Percentiles rank a stretch among this genome's conserved stretches.
phyloP scores from a whole-genome alignment of 2,113 vertebrate genomes.

The Cochlearius cochlearius region DNA sequence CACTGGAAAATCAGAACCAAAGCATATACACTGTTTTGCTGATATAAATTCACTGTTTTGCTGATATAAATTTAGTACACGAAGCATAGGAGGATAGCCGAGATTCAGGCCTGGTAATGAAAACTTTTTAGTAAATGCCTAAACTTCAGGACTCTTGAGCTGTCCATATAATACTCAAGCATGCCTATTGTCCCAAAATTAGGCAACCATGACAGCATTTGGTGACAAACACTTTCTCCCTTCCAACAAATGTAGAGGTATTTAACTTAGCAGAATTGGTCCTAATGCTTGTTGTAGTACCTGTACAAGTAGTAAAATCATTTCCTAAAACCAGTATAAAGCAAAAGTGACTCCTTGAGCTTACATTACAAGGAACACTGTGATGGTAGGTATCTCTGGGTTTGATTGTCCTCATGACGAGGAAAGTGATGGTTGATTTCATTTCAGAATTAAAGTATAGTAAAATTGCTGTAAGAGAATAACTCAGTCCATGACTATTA shows the following conservation, averaged over 20 bases:
- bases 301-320: neutral
- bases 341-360: neutral
- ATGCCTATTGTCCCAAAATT: neutral
- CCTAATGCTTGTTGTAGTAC: neutral
- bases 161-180: neutral
- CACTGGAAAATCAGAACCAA: neutral
- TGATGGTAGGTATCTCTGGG: neutral
- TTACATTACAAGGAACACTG: neutral
- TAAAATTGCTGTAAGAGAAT: neutral
- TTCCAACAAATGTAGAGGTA: neutral
- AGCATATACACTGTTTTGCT: neutral
- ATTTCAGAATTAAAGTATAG: neutral
- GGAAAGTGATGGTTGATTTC: neutral
- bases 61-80: neutral
- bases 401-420: neutral
- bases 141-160: neutral
- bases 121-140: neutral
- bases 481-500: neutral
- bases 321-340: neutral
- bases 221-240: neutral
- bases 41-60: neutral
- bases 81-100: neutral
- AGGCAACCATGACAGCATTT: neutral
- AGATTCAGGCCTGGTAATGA: neutral
- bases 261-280: neutral